A percentile compares a stretch with the other conserved stretches of the same genome.
Evolutionary conservation across 2,113 vertebrate species (phyloP).

Genomic region (Pituophis catenifer): DNA sequence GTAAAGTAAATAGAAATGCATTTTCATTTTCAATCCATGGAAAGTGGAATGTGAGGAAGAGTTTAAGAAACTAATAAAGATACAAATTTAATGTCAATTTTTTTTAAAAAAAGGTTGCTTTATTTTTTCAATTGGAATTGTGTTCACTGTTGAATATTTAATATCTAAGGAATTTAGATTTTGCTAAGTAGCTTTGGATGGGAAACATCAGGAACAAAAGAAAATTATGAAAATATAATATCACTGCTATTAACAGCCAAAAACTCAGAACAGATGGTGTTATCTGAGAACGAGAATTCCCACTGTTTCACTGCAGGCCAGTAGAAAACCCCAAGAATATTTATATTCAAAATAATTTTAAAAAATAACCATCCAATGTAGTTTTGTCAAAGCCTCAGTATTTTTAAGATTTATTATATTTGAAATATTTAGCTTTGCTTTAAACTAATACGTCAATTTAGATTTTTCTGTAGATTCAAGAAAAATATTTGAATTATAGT

Average conservation of each 20-base stretch:
- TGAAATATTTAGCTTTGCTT: not conserved
- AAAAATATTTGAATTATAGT: not conserved
- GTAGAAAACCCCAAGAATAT: not conserved
- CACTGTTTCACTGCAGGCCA: not conserved
- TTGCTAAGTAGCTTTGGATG: not conserved
- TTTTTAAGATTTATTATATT: not conserved
- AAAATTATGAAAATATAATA: not conserved
- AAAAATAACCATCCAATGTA: not conserved
- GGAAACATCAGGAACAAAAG: not conserved
- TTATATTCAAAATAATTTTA: constrained; percentile 1
- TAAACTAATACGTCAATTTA: not conserved
- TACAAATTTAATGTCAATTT: not conserved
- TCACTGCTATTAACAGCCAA: not conserved
- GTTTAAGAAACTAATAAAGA: not conserved
- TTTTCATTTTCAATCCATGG: not conserved
- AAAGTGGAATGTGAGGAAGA: not conserved
- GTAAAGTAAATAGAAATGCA: not conserved
- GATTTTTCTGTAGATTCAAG: not conserved
- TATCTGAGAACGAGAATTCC: not conserved
- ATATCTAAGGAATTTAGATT: not conserved
- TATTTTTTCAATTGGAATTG: not conserved
- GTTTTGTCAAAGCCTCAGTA: not conserved
- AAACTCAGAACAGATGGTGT: constrained; percentile 1
- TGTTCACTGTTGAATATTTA: not conserved
- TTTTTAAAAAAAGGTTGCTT: not conserved